Evolutionary conservation across 1,140 invertebrate species (phyloP).

Genomic region (Diorhabda sublineata): DNA sequence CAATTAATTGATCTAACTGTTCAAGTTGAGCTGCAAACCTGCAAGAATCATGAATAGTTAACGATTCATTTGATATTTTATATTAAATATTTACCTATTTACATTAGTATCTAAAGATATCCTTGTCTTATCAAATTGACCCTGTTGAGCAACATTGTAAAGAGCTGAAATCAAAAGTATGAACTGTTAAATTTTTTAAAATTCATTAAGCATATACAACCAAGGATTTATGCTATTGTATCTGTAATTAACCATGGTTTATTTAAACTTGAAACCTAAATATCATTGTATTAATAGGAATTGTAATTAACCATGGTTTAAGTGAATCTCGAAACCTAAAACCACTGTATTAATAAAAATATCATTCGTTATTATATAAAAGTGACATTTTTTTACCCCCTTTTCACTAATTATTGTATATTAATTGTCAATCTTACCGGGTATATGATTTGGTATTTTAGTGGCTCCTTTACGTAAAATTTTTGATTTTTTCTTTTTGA

Average conservation of each 20-base stretch:
- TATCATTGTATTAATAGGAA: too few relatives aligned
- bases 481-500: conserved; percentile 1
- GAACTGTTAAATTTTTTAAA: too few relatives aligned
- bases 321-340: too few relatives aligned
- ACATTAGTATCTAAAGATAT: not conserved
- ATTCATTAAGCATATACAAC: too few relatives aligned
- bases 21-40: conserved; percentile 63
- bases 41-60: conserved; percentile 9
- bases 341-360: too few relatives aligned
- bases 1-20: conserved; percentile 71
- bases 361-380: too few relatives aligned
- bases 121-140: not conserved
- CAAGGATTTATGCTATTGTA: too few relatives aligned
- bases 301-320: too few relatives aligned
- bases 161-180: not conserved
- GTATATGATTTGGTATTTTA: not conserved
- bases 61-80: not conserved
- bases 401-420: too few relatives aligned
- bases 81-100: conserved; percentile 5
- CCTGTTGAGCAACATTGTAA: conserved; percentile 1
- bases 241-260: too few relatives aligned
- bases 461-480: not conserved
- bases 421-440: not conserved
- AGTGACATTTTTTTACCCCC: too few relatives aligned
- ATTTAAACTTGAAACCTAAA: too few relatives aligned